Evolutionary conservation across 2,797 vertebrate genomes (phyloP).

Genomic region (Acipenser ruthenus): DNA sequence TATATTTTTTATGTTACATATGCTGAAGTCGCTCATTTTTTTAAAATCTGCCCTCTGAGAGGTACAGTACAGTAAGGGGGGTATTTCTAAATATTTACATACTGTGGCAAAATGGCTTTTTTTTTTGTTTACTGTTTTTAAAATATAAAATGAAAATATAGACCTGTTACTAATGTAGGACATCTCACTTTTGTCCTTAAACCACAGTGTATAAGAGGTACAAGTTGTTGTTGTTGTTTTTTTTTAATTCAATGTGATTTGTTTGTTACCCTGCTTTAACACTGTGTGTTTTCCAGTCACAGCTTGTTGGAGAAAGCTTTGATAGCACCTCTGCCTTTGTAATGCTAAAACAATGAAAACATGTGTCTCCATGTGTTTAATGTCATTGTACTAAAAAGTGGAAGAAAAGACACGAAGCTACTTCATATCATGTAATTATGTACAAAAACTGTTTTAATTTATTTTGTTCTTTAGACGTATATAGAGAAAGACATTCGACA

Average conservation of each 20-base stretch:
- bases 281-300: conserved; percentile 19
- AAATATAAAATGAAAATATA: conserved; percentile 53
- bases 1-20: conserved; percentile 55
- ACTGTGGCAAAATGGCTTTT: conserved; percentile 52
- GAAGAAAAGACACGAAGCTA: conserved; percentile 72
- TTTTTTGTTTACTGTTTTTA: conserved; percentile 54
- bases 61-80: conserved; percentile 24
- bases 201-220: conserved; percentile 36
- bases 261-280: conserved; percentile 10
- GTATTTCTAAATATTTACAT: conserved; percentile 69
- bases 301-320: conserved; percentile 18
- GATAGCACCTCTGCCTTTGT: conserved; percentile 11
- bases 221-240: conserved; percentile 5
- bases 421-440: conserved; percentile 90
- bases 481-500: conserved; percentile 78
- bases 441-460: conserved; percentile 91
- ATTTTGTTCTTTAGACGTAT: conserved; percentile 91
- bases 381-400: conserved; percentile 68
- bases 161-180: conserved; percentile 64
- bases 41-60: conserved; percentile 53
- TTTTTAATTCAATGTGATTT: conserved; percentile 16
- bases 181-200: conserved; percentile 30
- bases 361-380: conserved; percentile 55
- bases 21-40: conserved; percentile 59
- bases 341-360: conserved; percentile 27